A percentile compares a stretch with the other conserved stretches of the same genome.
Evolutionary conservation across 2,797 vertebrate species (phyloP).

Genomic region (Phaenicophaeus curvirostris): DNA sequence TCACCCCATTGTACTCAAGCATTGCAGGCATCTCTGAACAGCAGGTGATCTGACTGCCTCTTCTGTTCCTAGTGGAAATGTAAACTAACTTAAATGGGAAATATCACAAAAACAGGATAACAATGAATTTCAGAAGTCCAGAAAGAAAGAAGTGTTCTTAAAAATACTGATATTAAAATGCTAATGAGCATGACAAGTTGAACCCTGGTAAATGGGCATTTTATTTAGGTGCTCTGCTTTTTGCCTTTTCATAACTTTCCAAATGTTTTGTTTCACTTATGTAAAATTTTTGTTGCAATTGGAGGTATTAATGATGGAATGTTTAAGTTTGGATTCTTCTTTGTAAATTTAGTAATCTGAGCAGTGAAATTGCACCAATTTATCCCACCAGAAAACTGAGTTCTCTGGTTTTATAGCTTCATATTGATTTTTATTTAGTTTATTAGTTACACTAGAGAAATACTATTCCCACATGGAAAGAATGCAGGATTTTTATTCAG

Average conservation of each 20-base stretch:
- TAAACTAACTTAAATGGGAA: constrained; percentile 44
- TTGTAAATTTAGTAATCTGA: not conserved
- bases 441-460: constrained; percentile 6
- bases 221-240: not conserved
- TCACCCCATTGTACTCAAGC: constrained; percentile 42
- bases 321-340: not conserved
- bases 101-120: constrained; percentile 55
- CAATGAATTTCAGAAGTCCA: constrained; percentile 35
- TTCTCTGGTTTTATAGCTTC: not conserved
- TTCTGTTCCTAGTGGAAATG: constrained; percentile 44
- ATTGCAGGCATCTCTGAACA: constrained; percentile 28
- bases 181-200: not conserved
- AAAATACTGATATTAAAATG: constrained; percentile 14
- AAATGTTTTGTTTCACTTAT: not conserved
- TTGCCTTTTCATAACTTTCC: not conserved
- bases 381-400: not conserved
- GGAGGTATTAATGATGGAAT: accelerated
- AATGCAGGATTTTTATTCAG: not conserved
- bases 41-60: constrained; percentile 46
- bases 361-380: not conserved
- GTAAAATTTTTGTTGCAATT: not conserved
- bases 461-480: not conserved
- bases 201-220: not conserved
- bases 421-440: constrained; percentile 4
- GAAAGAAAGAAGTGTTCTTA: constrained; percentile 41